phyloP scores from a whole-genome alignment of 2,113 vertebrate species.

The Aegotheles bennettii region DNA sequence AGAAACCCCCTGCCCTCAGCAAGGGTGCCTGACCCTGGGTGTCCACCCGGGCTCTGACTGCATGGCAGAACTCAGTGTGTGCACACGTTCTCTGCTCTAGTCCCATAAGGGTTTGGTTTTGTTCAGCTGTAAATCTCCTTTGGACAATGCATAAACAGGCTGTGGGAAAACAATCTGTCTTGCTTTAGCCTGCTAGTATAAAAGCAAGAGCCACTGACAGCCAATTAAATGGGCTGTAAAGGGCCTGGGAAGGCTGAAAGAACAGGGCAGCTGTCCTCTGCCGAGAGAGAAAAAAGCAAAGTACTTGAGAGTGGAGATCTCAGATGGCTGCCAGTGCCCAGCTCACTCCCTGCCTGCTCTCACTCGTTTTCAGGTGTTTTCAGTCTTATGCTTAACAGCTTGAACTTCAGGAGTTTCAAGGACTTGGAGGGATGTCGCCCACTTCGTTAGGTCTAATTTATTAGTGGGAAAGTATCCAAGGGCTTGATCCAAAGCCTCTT shows the following conservation, averaged over 20 bases:
- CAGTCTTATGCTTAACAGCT: background rate
- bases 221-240: background rate
- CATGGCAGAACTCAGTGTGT: accelerated
- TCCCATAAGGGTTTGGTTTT: background rate
- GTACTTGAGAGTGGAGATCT: too few species aligned
- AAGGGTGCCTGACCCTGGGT: background rate
- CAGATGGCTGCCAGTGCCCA: background rate
- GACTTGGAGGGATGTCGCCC: background rate
- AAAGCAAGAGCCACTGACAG: background rate
- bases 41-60: background rate
- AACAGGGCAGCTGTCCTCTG: background rate
- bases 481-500: background rate
- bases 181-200: background rate
- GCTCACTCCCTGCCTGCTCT: background rate
- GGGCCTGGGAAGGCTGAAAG: background rate
- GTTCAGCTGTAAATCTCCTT: background rate
- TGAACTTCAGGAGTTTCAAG: background rate
- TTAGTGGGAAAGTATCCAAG: background rate
- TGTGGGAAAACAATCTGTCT: background rate
- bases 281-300: background rate
- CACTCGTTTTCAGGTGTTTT: background rate
- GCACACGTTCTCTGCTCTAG: background rate
- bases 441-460: background rate
- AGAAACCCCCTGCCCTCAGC: background rate
- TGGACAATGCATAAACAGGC: background rate